Evolutionary conservation across 2,113 vertebrate species (phyloP), one percentile per base, ranked within the genome.

Genomic region (Pluvianellus socialis): DNA sequence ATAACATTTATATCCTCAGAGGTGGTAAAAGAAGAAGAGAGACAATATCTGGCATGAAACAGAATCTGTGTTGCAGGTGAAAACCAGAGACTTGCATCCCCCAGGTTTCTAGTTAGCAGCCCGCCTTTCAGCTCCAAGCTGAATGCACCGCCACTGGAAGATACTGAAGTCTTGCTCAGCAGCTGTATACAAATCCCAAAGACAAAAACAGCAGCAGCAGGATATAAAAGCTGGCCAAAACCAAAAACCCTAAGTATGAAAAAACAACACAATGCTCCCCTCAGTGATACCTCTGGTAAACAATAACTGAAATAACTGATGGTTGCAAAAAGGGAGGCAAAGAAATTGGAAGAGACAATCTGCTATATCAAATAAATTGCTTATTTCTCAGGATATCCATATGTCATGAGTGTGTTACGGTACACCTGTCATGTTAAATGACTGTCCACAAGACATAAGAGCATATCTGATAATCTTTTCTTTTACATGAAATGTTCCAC

Each of bases 361-460:
- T 66, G 19, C 49, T 62, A 3, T 7, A 52, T 23, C 21, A 67
- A 67, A 61, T 19, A 58, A 71, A 63, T 14, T 4, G 4, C 19
- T 49, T 23, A 32, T 84, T 75, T 71, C 80, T 89, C 56, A 61
- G 23, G 52, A n/a, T 32, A 67, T 4, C 23, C 22, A 1, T 21
- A 30, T 2, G 26, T 10, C 42, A 53, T 9, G 6, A 50, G 18
- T 8, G 26, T 24, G 16, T 22, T 50, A 62, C 0, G 1, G 82
- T 24, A n/a, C 32, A 62, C 13, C 20, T 27, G 40, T 32, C 59
- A 27, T 0, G 0, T 33, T 56, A 61, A 75, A 65, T 15, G 24
- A 32, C 24, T 88, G 30, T 11, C 28, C 22, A 30, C 1, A 4
- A 81, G 80, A 55, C 18, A 13, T 4, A 42, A 47, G n/a, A 7